Base-by-base conservation (phyloP, 2,113 vertebrate genomes). In the Ariopsis seemanni region DNA sequence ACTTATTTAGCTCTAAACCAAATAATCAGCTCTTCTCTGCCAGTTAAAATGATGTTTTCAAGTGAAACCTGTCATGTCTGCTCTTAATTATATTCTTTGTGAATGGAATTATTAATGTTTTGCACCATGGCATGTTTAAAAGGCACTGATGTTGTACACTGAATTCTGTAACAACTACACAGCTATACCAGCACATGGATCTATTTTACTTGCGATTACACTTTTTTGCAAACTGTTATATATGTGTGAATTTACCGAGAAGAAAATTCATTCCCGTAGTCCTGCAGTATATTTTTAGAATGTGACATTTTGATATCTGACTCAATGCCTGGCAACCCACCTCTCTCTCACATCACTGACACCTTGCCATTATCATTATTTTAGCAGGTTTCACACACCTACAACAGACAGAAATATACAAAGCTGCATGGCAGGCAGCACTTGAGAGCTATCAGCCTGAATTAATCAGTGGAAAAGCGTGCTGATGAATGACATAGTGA, bases 281-380 rank as follows among this genome's bases (percentile, higher is more conserved):
- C n/a, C 81, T 71, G 65, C 86, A 14, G 42, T 69, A 58, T 11
- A 57, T 85, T 85, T 78, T 86, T 86, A 86, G 80, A 74, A 77
- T 57, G 57, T 87, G 84, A 88, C 87, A 65, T 88, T 88, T 80
- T 86, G 52, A 58, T 74, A 86, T 63, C 86, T 90, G 89, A 88
- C 65, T 87, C 84, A 88, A 90, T 88, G 88, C 84, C 84, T 90
- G 89, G 89, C 87, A 88, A 90, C 84, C 82, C 48, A 14, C 53
- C 62, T 69, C 71, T 71, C 50, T 82, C 48, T 10, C 86, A 77
- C 69, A 85, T 77, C 65, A 9, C 69, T 83, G 86, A 77, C 87
- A 88, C 71, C 82, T 62, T 65, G 9, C 67, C 85, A 60, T 82
- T 80, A 72, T 90, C 85, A 75, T 90, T 88, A 90, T 88, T 84